A percentile compares a stretch with the other conserved stretches of the same genome.
phyloP scores from a whole-genome alignment of 1,140 invertebrate genomes.

The Tetragnatha versicolor region DNA sequence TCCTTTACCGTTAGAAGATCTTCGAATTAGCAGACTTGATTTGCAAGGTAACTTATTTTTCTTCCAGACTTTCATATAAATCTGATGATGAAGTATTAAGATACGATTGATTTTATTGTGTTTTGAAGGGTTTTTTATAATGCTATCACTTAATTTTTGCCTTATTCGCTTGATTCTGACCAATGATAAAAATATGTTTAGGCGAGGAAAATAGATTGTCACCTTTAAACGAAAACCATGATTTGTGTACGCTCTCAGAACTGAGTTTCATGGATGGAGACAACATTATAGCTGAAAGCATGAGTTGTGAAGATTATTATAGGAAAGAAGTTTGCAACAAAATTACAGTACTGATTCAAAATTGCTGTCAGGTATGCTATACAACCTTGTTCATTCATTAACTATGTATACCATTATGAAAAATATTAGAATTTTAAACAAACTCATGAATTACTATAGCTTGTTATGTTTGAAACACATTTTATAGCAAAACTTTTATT shows the following conservation, averaged over 20 bases:
- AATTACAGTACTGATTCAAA: constrained; percentile 33
- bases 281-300: constrained; percentile 23
- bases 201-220: constrained; percentile 33
- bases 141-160: not conserved
- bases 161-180: not conserved
- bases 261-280: constrained; percentile 49
- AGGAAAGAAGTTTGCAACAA: not conserved
- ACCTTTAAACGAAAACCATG: constrained; percentile 20
- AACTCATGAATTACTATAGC: too few relatives aligned
- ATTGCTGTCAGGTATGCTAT: constrained; percentile 34
- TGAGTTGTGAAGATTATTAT: not conserved
- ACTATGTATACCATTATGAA: too few relatives aligned
- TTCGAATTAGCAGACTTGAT: constrained; percentile 33
- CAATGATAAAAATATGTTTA: not conserved
- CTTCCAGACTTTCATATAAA: not conserved
- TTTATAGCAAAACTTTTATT: too few relatives aligned
- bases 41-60: constrained; percentile 18
- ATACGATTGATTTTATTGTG: not conserved
- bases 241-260: constrained; percentile 26
- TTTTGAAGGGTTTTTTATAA: not conserved
- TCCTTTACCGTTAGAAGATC: constrained; percentile 36
- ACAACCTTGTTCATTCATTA: too few relatives aligned
- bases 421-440: too few relatives aligned
- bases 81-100: not conserved
- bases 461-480: too few relatives aligned